Evolutionary conservation across 1,140 invertebrate species (phyloP), one percentile per base, ranked within the genome.

Genomic region (Drosophila punjabiensis): DNA sequence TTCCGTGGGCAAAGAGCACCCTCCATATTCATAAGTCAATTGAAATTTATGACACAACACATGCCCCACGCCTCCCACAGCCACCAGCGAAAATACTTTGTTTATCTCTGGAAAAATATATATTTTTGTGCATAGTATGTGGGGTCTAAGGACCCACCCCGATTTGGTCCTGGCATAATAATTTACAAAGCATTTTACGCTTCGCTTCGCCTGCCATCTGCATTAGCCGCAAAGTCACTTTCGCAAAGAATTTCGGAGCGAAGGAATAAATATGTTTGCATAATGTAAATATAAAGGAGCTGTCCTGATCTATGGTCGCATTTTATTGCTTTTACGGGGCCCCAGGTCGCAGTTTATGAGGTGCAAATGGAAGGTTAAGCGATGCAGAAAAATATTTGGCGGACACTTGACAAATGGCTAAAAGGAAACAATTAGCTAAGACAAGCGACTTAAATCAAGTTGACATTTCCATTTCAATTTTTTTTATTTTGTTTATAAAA

Each of bases 131-230:
- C 63, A 76, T 68, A 59, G 56, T 24, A 43, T 39, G 50, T 13
- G 39, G 11, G 37, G 47, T 69, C 47, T 68, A 48, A 33, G n/a
- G 43, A 62, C 61, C 47, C 33, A 37, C n/a, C 13, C 16, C 32
- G 24, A 48, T 16, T 33, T 30, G 28, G 52, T 47, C 75, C 58
- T 75, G 69, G 70, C 62, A 79, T 76, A 87, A 86, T 86, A 86
- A 87, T 86, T 87, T 80, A 86, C 84, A 86, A 86, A 87, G 84
- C 80, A 86, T 86, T 86, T 86, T 71, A 76, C 83, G 84, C 79
- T 79, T 86, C 83, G 80, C 83, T 86, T 87, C 83, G 66, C 70
- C 83, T 83, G 83, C 83, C 83, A 86, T 88, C 80, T 86, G 76
- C 83, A 86, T 86, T 86, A 86, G 76, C 84, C 76, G 69, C 83